Conservation (phyloP, 1,140 invertebrate genomes). For the Mactra quadrangularis region DNA sequence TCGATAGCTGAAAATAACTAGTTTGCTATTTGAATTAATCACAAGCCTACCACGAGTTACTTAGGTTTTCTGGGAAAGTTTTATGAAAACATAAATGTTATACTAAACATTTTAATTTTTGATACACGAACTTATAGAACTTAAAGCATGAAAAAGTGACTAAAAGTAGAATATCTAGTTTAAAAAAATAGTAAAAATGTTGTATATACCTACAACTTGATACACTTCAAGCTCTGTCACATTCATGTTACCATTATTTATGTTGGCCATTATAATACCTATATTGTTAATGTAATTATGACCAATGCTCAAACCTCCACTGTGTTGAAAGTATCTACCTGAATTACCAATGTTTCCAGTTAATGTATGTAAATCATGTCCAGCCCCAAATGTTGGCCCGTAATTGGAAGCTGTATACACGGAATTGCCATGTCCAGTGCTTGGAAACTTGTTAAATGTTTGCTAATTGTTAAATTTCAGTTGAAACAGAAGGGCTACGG, state of each 20-base stretch:
- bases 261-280: neutral
- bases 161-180: too few species aligned
- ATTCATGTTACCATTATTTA: conserved; percentile 22
- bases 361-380: conserved; percentile 39
- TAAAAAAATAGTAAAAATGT: too few species aligned
- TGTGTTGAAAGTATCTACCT: neutral
- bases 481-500: conserved; percentile 62
- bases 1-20: too few species aligned
- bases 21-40: too few species aligned
- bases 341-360: conserved; percentile 1
- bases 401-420: neutral
- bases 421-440: too few species aligned
- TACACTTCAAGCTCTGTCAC: conserved; percentile 56
- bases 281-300: neutral
- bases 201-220: conserved; percentile 40
- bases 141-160: too few species aligned
- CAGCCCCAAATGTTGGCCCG: conserved; percentile 45
- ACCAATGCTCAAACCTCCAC: neutral
- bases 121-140: too few species aligned
- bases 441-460: neutral
- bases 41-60: too few species aligned
- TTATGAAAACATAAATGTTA: too few species aligned
- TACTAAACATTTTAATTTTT: too few species aligned
- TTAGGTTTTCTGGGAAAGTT: too few species aligned
- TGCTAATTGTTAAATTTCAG: conserved; percentile 24